Evolutionary conservation across 2,888 invertebrate species (phyloP).

Genomic region (Shargacucullia verbasci): DNA sequence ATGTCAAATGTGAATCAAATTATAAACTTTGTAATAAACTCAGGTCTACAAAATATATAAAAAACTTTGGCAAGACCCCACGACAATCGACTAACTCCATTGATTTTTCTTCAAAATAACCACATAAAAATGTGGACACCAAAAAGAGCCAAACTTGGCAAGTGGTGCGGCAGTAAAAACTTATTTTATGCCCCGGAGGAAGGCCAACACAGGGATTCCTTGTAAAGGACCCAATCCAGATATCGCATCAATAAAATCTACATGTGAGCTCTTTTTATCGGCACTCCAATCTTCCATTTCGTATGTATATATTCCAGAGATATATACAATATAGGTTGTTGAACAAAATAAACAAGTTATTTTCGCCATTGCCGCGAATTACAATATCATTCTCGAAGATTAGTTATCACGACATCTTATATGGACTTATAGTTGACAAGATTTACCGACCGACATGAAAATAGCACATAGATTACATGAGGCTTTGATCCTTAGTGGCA

Average conservation of each 20-base stretch:
- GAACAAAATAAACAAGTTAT: slow-evolving; percentile 41
- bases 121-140: slow-evolving; percentile 41
- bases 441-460: slow-evolving; percentile 44
- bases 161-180: slow-evolving; percentile 57
- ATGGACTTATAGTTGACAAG: slow-evolving; percentile 32
- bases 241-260: slow-evolving; percentile 72
- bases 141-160: slow-evolving; percentile 41
- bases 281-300: slow-evolving; percentile 46
- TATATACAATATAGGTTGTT: slow-evolving; percentile 23
- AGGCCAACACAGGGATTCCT: slow-evolving; percentile 48
- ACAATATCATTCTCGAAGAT: slow-evolving; percentile 39
- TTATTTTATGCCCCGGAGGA: slow-evolving; percentile 54
- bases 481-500: slow-evolving; percentile 39
- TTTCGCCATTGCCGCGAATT: slow-evolving; percentile 30
- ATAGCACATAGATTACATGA: slow-evolving; percentile 29
- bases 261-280: slow-evolving; percentile 61
- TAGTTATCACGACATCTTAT: slow-evolving; percentile 37
- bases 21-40: slow-evolving; percentile 5
- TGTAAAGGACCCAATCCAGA: slow-evolving; percentile 62
- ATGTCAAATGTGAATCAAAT: background rate
- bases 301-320: slow-evolving; percentile 40
- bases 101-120: slow-evolving; percentile 35
- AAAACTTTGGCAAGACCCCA: slow-evolving; percentile 14
- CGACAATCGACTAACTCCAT: slow-evolving; percentile 8
- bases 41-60: slow-evolving; percentile 6